Evolutionary conservation across 2,113 vertebrate genomes (phyloP).

Genomic region (Alligator sinensis): DNA sequence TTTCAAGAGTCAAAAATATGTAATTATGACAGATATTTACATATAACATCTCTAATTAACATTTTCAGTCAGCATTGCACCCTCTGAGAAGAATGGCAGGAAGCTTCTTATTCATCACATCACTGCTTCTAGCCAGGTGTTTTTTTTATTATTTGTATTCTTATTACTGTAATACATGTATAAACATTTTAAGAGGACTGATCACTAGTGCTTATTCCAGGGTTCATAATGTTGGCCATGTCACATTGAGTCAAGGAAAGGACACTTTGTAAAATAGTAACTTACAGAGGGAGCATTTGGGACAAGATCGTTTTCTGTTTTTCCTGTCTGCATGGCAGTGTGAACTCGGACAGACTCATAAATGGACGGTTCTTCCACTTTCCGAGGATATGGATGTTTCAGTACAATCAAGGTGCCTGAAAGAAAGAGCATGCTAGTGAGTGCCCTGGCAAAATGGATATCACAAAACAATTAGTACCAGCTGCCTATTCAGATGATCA

Average conservation of each 20-base stretch:
- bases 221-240: background rate
- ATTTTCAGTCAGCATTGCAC: background rate
- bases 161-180: background rate
- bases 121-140: background rate
- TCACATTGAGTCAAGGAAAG: background rate
- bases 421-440: background rate
- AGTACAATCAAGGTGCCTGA: conserved; percentile 84
- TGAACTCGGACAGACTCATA: conserved; percentile 97
- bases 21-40: background rate
- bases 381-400: conserved; percentile 88
- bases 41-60: background rate
- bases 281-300: conserved; percentile 90
- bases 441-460: background rate
- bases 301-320: conserved; percentile 88
- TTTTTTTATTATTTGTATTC: background rate
- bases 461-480: background rate
- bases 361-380: conserved; percentile 94
- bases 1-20: background rate
- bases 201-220: background rate
- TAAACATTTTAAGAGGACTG: background rate
- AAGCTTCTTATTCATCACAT: conserved; percentile 8
- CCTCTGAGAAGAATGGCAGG: background rate
- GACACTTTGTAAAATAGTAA: background rate
- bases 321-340: conserved; percentile 92
- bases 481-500: background rate